These are phyloP conservation scores for Syritta pipiens DNA, from an alignment of 2,888 invertebrate species.

Conservation along the genomic window DNA sequence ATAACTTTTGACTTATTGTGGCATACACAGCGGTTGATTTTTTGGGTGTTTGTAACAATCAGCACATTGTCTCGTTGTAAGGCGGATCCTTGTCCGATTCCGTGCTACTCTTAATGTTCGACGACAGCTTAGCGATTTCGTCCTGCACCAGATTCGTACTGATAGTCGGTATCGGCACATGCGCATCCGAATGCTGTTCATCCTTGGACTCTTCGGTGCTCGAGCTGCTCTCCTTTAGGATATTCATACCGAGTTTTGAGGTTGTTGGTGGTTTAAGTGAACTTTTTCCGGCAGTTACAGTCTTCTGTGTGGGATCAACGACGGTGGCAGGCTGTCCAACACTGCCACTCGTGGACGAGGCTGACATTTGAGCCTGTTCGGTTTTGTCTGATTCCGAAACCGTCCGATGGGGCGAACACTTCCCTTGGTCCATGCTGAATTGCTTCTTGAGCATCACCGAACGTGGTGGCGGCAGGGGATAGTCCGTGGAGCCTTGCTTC, in stretches of 20 bases:
- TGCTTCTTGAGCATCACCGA: constrained; percentile 78
- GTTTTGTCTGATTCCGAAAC: constrained; percentile 70
- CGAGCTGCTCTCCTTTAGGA: constrained; percentile 79
- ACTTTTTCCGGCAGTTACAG: constrained; percentile 75
- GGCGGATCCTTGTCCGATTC: constrained; percentile 79
- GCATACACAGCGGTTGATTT: constrained; percentile 52
- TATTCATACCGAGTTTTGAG: constrained; percentile 77
- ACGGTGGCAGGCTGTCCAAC: constrained; percentile 37
- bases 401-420: constrained; percentile 73
- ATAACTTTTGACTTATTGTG: constrained; percentile 56
- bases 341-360: constrained; percentile 43
- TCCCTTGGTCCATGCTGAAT: constrained; percentile 79
- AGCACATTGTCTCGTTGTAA: constrained; percentile 80
- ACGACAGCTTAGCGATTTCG: constrained; percentile 79
- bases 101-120: constrained; percentile 79
- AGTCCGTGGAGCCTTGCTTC: constrained; percentile 70
- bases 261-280: constrained; percentile 76
- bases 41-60: constrained; percentile 71
- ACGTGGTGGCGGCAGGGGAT: constrained; percentile 74
- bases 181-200: constrained; percentile 71
- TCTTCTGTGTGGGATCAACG: constrained; percentile 60
- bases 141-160: constrained; percentile 79
- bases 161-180: constrained; percentile 76
- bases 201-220: constrained; percentile 79
- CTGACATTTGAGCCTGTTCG: constrained; percentile 45